phyloP scores from a whole-genome alignment of 2,797 vertebrate species.

The Fistularia commersonii region DNA sequence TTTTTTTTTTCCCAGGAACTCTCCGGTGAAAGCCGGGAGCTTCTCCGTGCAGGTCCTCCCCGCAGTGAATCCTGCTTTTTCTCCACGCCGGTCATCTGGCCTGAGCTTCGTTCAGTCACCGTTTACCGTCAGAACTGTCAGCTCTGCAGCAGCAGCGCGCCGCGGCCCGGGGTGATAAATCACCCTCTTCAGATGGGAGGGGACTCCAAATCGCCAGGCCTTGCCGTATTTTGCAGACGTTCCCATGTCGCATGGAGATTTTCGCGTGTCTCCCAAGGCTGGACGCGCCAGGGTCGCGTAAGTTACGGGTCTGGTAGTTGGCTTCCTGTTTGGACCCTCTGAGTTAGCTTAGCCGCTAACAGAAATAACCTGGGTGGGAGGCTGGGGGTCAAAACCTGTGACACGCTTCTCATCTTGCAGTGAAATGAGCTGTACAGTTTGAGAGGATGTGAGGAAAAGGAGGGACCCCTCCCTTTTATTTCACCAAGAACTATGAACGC shows the following conservation, averaged over 20 bases:
- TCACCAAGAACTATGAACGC: neutral
- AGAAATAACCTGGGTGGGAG: slow-evolving; percentile 36
- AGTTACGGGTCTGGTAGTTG: neutral
- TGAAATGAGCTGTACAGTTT: neutral
- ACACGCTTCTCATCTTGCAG: slow-evolving; percentile 39
- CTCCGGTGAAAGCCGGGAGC: no score
- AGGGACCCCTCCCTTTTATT: neutral
- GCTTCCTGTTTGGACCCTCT: slow-evolving; percentile 6
- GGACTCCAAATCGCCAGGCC: no score
- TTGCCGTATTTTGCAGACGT: neutral
- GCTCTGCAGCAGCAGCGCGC: no score
- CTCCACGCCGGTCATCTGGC: no score
- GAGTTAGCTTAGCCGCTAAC: slow-evolving; percentile 12
- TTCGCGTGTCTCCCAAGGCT: slow-evolving; percentile 9
- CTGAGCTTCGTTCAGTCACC: no score
- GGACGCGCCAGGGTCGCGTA: slow-evolving; percentile 5
- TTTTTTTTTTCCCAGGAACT: no score
- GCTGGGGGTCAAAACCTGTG: slow-evolving; percentile 20
- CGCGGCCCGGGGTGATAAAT: no score
- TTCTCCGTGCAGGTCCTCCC: no score
- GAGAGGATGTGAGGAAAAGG: neutral
- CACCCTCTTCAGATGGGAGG: no score
- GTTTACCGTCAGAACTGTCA: no score
- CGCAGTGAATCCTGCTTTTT: no score
- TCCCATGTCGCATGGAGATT: slow-evolving; percentile 30